A percentile compares a stretch with the other conserved stretches of the same genome.
Conservation (phyloP, 2,797 vertebrate species). For the Argentina silus region DNA sequence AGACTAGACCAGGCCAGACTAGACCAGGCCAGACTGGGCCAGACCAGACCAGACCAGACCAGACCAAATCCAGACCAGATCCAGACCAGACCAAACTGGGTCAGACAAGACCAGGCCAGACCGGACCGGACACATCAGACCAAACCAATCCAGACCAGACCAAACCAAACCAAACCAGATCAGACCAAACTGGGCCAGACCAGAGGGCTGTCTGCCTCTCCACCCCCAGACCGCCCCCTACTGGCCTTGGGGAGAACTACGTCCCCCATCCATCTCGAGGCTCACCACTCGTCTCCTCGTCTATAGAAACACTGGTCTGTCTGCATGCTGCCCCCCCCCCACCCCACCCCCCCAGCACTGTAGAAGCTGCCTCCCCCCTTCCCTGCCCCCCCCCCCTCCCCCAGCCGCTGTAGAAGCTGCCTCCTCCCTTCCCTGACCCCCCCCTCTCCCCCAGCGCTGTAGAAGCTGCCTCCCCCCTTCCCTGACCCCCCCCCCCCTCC, state of each 20-base stretch:
- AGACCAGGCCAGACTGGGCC: no score
- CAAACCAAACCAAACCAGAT: not conserved
- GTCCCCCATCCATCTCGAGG: no score
- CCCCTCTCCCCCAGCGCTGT: no score
- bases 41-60: no score
- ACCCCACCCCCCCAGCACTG: no score
- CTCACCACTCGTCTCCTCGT: not conserved
- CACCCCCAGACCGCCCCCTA: not conserved
- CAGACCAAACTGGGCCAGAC: not conserved
- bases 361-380: not conserved
- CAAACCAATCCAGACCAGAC: no score
- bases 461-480: no score
- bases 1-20: no score
- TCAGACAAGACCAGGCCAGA: not conserved
- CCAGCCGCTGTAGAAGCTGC: slow-evolving; percentile 33
- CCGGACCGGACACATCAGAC: not conserved
- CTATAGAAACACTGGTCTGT: slow-evolving; percentile 47
- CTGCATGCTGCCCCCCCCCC: slow-evolving; percentile 57
- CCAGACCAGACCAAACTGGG: no score
- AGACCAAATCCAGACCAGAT: no score
- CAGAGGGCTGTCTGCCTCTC: not conserved
- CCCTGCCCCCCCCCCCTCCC: slow-evolving; percentile 16
- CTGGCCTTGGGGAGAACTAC: not conserved
- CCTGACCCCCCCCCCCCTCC: not conserved
- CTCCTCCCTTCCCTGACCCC: no score